Evolutionary conservation across 2,113 vertebrate species (phyloP).

Genomic region (Anthoscopus minutus): DNA sequence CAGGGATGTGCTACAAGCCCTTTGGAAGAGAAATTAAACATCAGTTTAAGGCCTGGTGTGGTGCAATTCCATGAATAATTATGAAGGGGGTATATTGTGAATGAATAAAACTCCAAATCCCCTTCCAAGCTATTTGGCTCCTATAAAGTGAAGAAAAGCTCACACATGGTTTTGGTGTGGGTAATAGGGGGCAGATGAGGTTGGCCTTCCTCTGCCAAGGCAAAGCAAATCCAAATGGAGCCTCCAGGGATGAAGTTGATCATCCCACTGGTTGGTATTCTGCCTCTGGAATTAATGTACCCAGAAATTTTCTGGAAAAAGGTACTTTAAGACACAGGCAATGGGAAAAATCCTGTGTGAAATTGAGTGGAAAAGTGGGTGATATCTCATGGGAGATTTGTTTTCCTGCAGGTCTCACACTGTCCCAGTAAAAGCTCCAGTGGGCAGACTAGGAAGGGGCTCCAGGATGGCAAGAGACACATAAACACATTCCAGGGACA

Average conservation of each 20-base stretch:
- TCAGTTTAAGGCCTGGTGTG: background rate
- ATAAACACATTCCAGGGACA: background rate
- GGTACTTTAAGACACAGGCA: background rate
- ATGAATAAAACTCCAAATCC: background rate
- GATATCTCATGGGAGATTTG: background rate
- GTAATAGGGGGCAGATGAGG: slow-evolving; percentile 30
- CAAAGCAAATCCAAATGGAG: background rate
- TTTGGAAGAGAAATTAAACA: background rate
- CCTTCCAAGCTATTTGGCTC: background rate
- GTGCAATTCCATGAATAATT: background rate
- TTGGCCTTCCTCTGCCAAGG: background rate
- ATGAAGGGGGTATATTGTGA: background rate
- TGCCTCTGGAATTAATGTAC: background rate
- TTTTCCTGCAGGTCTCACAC: background rate
- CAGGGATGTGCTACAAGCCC: background rate
- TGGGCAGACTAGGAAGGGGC: background rate
- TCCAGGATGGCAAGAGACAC: background rate
- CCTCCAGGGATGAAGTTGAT: background rate
- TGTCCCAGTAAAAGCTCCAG: background rate
- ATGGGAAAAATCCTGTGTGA: background rate
- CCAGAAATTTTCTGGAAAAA: background rate
- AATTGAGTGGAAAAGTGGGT: background rate
- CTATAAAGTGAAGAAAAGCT: background rate
- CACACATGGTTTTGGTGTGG: background rate
- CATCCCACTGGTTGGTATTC: background rate